These are phyloP conservation scores for Caenorhabditis imperialis DNA, from an alignment of 2,888 invertebrate genomes.

Conservation along the genomic window DNA sequence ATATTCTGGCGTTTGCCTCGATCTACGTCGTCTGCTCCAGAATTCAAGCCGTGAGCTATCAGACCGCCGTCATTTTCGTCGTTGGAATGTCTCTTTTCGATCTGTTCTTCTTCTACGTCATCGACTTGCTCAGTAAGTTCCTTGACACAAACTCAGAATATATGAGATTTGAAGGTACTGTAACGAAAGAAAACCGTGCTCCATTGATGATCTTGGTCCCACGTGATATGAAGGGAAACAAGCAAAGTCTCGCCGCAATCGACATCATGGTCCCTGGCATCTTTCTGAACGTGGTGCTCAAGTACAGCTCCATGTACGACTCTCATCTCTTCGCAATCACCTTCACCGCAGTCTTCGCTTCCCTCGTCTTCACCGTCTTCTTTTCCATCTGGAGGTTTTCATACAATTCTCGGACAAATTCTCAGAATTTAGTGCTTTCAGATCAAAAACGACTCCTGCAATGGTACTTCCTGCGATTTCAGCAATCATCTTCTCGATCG, in stretches of 20 bases:
- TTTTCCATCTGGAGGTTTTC: slow-evolving; percentile 57
- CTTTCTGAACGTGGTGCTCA: slow-evolving; percentile 63
- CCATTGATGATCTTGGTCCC: slow-evolving; percentile 65
- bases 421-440: slow-evolving; percentile 7
- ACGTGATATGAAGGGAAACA: slow-evolving; percentile 60
- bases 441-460: slow-evolving; percentile 61
- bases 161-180: slow-evolving; percentile 45
- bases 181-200: slow-evolving; percentile 57
- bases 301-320: slow-evolving; percentile 70
- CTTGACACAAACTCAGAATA: neutral
- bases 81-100: slow-evolving; percentile 63
- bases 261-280: slow-evolving; percentile 67
- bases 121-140: slow-evolving; percentile 65
- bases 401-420: neutral
- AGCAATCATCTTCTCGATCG: slow-evolving; percentile 52
- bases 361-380: slow-evolving; percentile 56
- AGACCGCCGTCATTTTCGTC: slow-evolving; percentile 57
- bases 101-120: slow-evolving; percentile 65
- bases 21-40: slow-evolving; percentile 64
- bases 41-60: slow-evolving; percentile 64
- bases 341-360: slow-evolving; percentile 56
- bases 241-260: slow-evolving; percentile 62
- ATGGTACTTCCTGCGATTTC: slow-evolving; percentile 66
- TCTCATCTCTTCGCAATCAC: slow-evolving; percentile 54
- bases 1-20: slow-evolving; percentile 64